A percentile compares a stretch with the other conserved stretches of the same genome.
Evolutionary conservation across 2,888 invertebrate genomes (phyloP).

Genomic region (Leucoptera coffeella): DNA sequence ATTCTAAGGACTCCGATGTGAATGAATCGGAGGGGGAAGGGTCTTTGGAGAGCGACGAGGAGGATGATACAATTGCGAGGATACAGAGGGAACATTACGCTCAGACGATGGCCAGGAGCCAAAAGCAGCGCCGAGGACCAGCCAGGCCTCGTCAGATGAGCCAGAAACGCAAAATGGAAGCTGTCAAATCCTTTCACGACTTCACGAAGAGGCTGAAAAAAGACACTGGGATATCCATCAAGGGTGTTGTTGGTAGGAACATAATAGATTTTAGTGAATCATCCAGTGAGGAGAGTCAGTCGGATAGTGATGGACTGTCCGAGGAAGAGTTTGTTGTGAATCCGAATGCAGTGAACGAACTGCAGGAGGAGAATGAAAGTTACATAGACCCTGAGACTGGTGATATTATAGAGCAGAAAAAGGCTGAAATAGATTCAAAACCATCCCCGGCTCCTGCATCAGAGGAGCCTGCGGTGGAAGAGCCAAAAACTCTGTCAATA

Average conservation of each 20-base stretch:
- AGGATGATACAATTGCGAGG: constrained; percentile 41
- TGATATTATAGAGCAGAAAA: constrained; percentile 28
- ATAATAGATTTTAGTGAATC: constrained; percentile 42
- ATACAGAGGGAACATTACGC: constrained; percentile 44
- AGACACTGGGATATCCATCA: constrained; percentile 44
- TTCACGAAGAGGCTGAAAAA: constrained; percentile 48
- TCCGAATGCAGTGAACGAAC: constrained; percentile 35
- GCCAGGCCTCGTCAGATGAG: constrained; percentile 35
- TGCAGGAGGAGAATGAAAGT: constrained; percentile 41
- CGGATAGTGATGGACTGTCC: constrained; percentile 44
- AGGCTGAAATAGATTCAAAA: constrained; percentile 1
- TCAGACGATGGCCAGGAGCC: constrained; percentile 36
- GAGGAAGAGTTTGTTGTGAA: constrained; percentile 45
- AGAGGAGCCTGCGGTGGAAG: constrained; percentile 7
- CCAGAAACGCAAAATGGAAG: constrained; percentile 45
- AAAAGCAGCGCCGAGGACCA: constrained; percentile 25
- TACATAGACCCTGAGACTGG: constrained; percentile 48
- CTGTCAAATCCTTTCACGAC: constrained; percentile 42
- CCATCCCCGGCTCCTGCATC: not conserved
- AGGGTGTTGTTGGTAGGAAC: constrained; percentile 41
- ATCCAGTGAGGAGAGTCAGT: constrained; percentile 36
- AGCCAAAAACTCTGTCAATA: constrained; percentile 40
- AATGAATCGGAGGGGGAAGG: constrained; percentile 22
- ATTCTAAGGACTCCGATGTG: constrained; percentile 1
- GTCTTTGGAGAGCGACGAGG: constrained; percentile 35